phyloP scores from a whole-genome alignment of 2,888 invertebrate genomes.

The Omphaloscelis lunosa region DNA sequence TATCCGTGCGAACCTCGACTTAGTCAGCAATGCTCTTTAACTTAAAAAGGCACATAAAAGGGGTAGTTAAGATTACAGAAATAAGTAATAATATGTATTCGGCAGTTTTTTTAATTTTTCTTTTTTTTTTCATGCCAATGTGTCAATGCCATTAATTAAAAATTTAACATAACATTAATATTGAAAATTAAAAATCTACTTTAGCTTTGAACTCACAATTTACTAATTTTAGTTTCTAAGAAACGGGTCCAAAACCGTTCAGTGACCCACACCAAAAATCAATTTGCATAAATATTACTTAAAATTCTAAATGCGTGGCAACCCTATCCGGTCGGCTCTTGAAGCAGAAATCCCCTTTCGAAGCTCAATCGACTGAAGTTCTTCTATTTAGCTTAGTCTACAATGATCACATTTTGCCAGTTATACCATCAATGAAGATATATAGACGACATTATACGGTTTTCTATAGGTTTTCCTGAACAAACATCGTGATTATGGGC shows the following conservation, averaged over 20 bases:
- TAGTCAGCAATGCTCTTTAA: too few relatives aligned
- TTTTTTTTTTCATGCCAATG: too few relatives aligned
- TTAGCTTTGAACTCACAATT: too few relatives aligned
- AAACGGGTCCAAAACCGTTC: background rate
- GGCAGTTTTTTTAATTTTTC: too few relatives aligned
- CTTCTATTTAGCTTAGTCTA: constrained; percentile 24
- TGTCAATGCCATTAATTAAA: too few relatives aligned
- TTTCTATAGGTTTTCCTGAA: background rate
- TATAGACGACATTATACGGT: background rate
- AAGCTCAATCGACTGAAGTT: constrained; percentile 38
- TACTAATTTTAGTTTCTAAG: background rate
- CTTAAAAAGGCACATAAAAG: too few relatives aligned
- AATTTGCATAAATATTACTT: background rate
- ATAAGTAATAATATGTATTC: too few relatives aligned
- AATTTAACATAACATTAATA: too few relatives aligned
- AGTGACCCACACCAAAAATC: background rate
- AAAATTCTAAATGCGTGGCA: background rate
- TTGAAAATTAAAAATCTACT: too few relatives aligned
- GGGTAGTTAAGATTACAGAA: too few relatives aligned
- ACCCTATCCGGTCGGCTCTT: constrained; percentile 13
- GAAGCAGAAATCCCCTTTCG: constrained; percentile 18
- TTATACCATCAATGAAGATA: background rate
- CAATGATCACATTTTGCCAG: constrained; percentile 10
- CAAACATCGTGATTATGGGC: background rate
- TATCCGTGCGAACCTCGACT: too few relatives aligned